Base-by-base conservation (phyloP, 2,797 vertebrate genomes). In the Lagocephalus sceleratus region DNA sequence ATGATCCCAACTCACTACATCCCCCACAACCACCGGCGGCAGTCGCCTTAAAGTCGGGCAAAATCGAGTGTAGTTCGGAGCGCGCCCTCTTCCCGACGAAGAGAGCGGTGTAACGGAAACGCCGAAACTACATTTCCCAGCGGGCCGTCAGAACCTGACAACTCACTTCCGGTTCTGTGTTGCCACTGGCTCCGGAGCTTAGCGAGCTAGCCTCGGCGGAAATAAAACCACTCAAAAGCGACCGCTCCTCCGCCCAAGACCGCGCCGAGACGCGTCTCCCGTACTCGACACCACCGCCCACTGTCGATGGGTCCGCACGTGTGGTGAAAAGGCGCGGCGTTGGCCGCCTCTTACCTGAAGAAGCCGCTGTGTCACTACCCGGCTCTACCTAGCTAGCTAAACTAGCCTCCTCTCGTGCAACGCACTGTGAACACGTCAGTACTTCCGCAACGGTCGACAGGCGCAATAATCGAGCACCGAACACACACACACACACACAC, bases 371-470 rank as follows among this genome's bases (percentile, higher is more conserved):
- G 87, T 91, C 88, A 85, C 87, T 89, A 80, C 78, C 89, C 83
- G 85, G 89, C 88, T 80, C 79, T 81, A 71, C 75, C 84, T 82
- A 83, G 82, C 86, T 86, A 87, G 79, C 72, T 83, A 76, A 71
- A 70, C 81, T 82, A 85, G 84, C 86, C 73, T 63, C 76, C 63
- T 76, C 69, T 85, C 78, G 65, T 61, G 66, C 66, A 66, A 76
- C 64, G 68, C 68, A 75, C 45, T 81, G 86, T 78, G 88, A 86
- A 90, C 90, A 91, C 90, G 91, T 92, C 91, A 92, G 74, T 89
- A 81, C 82, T 90, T 91, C 87, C 89, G 81, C 58, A 26, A 25
- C 16, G 10, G 11, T 5, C n/a, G 32, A 0, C 62, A 86, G 82
- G 48, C 47, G 22, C 12, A 11, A 17, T 32, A 79, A 55, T 73